Evolutionary conservation across 2,113 vertebrate genomes (phyloP).

Genomic region (Leptodactylus fuscus): DNA sequence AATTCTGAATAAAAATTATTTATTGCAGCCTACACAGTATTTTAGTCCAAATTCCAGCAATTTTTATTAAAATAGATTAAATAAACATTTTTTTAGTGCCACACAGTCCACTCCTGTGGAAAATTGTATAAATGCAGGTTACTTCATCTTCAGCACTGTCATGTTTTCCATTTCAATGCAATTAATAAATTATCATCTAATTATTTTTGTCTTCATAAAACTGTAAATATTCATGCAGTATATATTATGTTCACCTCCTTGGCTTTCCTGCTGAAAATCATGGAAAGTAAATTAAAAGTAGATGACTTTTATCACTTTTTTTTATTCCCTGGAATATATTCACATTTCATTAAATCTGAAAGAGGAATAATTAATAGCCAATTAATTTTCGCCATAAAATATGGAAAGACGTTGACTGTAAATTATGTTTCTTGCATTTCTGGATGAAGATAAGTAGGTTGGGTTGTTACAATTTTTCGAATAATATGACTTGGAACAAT

Average conservation of each 20-base stretch:
- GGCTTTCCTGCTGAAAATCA: slow-evolving; percentile 65
- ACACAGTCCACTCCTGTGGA: neutral
- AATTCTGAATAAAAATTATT: neutral
- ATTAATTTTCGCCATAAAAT: slow-evolving; percentile 75
- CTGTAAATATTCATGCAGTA: slow-evolving; percentile 45
- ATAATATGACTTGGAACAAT: neutral
- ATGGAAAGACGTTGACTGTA: slow-evolving; percentile 72
- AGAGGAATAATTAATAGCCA: slow-evolving; percentile 80
- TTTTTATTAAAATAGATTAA: neutral
- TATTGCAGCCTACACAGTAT: neutral
- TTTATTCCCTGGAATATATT: slow-evolving; percentile 62
- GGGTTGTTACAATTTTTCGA: neutral
- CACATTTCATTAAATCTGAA: slow-evolving; percentile 71
- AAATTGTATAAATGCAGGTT: neutral
- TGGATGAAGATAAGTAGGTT: neutral
- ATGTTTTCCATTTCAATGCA: slow-evolving; percentile 2
- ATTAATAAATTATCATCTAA: slow-evolving; percentile 14
- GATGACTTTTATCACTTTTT: slow-evolving; percentile 74
- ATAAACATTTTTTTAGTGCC: neutral
- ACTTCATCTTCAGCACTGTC: neutral
- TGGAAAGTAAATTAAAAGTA: slow-evolving; percentile 72
- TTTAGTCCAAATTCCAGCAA: neutral
- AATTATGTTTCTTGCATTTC: slow-evolving; percentile 63
- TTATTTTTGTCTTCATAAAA: neutral
- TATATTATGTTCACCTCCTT: slow-evolving; percentile 51